Evolutionary conservation across 2,797 vertebrate genomes (phyloP).

Genomic region (Merluccius polli): DNA sequence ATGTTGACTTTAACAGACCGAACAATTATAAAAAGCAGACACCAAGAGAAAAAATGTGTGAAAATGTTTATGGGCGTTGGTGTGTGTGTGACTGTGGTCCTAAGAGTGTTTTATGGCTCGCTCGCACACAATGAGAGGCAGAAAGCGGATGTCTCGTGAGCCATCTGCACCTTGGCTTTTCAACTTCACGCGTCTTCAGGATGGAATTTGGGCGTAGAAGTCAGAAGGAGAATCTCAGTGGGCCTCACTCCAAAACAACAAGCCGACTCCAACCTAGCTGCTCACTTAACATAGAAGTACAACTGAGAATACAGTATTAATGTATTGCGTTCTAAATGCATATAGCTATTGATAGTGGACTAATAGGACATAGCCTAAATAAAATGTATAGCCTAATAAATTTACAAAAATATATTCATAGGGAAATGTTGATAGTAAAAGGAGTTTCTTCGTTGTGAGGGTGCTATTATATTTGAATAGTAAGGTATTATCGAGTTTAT

Average conservation of each 20-base stretch:
- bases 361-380: no score
- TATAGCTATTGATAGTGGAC: no score
- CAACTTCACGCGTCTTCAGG: constrained; percentile 17
- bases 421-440: not conserved
- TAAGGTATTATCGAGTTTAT: not conserved
- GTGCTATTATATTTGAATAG: not conserved
- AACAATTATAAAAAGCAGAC: not conserved
- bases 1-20: not conserved
- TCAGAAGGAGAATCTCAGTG: not conserved
- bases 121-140: not conserved
- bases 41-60: not conserved
- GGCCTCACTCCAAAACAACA: not conserved
- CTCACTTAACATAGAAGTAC: not conserved
- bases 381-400: no score
- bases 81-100: constrained; percentile 1
- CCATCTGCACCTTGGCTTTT: constrained; percentile 31
- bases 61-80: not conserved
- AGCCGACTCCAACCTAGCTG: not conserved
- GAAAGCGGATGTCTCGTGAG: constrained; percentile 8
- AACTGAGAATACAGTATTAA: no score
- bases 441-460: no score
- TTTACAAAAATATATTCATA: not conserved
- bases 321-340: no score
- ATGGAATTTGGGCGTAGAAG: constrained; percentile 6
- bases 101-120: not conserved